These are phyloP conservation scores for Catalaphyllia jardinei DNA, from an alignment of 64 coral and sea anemone species.

Conservation along the genomic window DNA sequence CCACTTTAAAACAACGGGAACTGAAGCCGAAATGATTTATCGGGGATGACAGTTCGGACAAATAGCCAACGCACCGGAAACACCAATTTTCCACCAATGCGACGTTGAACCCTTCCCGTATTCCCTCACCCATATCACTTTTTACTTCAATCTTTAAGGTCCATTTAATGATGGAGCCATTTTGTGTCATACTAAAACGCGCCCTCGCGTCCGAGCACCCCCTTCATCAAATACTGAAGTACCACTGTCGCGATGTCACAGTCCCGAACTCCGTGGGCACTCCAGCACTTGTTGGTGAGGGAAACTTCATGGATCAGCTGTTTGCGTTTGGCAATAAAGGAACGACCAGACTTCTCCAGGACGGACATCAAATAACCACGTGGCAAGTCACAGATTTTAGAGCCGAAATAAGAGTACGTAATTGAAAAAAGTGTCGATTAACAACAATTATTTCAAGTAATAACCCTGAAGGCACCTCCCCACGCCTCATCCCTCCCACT, in stretches of 20 bases:
- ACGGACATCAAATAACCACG: not conserved
- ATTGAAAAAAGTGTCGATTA: not conserved
- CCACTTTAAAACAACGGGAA: too few species aligned
- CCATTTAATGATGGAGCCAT: conserved; percentile 53
- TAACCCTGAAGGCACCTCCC: too few species aligned
- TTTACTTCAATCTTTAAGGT: not conserved
- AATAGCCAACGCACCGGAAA: too few species aligned
- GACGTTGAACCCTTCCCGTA: too few species aligned
- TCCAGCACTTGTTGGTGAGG: conserved; percentile 18
- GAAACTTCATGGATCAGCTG: conserved; percentile 24
- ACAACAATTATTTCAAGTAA: too few species aligned
- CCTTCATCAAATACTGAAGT: conserved; percentile 43
- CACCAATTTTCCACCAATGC: too few species aligned
- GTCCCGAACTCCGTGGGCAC: conserved; percentile 41
- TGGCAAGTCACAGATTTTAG: conserved; percentile 68
- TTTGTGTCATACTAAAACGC: conserved; percentile 53
- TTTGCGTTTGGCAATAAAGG: conserved; percentile 54
- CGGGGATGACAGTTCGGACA: too few species aligned
- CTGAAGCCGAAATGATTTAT: too few species aligned
- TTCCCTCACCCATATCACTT: too few species aligned
- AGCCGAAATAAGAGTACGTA: conserved; percentile 37
- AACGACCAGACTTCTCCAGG: conserved; percentile 17
- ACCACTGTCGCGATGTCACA: conserved; percentile 56
- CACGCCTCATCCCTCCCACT: too few species aligned
- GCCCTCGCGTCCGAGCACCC: conserved; percentile 38